Evolutionary conservation across 2,888 invertebrate species (phyloP), one percentile per base, ranked within the genome.

Genomic region (Atethmia centrago): DNA sequence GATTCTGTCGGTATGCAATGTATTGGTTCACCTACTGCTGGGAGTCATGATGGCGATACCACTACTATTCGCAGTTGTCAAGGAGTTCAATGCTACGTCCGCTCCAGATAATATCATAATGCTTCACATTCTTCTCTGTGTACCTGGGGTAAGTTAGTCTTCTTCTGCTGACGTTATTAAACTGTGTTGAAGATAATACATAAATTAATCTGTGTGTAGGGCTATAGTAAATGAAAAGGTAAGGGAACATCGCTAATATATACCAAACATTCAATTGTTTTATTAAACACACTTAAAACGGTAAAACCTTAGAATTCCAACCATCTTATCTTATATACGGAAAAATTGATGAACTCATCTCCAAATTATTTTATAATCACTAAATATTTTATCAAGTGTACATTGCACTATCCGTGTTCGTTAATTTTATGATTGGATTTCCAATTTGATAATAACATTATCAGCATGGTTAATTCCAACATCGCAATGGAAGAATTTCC

Each of bases 121-220:
- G 72, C 59, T 74, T 28, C 83, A 84, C 68, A 82, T 87, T 51
- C 36, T 84, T 9, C 59, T 83, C 25, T 83, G 83, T 66, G 77
- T 80, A 10, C 82, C 63, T 45, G 86, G 87, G 55, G 86, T 86
- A 80, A 87, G 85, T 71, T 36, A 5, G 58, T n/a, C 2, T 53
- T 28, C 7, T 36, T 36, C 36, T 4, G 36, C 36, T 36, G 36
- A 36, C 36, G 36, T 36, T 36, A 36, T 3, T 36, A 36, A 36
- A 36, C 40, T 40, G 40, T 40, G 40, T 9, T 40, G 40, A 40
- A 42, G 14, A 42, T 42, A 42, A 42, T 40, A 9, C 40, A 40
- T 40, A 8, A 3, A 40, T 40, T 8, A 40, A 40, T 40, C 40
- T 9, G 40, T 40, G 40, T 40, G 40, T n/a, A n/a, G n/a, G n/a